Percentiles rank a stretch among this genome's conserved stretches.
Evolutionary conservation across 2,113 vertebrate genomes (phyloP).

Genomic region (Triplophysa siluroides): DNA sequence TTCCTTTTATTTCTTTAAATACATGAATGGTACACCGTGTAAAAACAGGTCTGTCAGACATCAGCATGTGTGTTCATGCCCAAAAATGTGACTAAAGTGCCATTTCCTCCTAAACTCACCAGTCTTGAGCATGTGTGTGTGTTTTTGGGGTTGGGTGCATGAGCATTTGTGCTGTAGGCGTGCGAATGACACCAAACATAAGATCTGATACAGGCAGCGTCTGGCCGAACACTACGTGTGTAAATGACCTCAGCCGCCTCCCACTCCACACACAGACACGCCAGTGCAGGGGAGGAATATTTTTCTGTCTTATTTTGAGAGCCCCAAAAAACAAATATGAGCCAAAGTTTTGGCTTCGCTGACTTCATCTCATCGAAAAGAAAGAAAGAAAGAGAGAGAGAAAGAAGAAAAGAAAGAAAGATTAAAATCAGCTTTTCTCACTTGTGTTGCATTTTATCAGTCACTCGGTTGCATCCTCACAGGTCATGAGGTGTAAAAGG

Average conservation of each 20-base stretch:
- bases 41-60: not conserved
- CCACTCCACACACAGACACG: not conserved
- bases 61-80: not conserved
- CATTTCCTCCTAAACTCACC: not conserved
- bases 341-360: too few species aligned
- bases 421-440: not conserved
- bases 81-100: not conserved
- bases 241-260: conserved; percentile 24
- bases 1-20: too few species aligned
- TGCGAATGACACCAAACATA: conserved; percentile 13
- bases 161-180: not conserved
- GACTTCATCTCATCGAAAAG: too few species aligned
- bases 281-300: not conserved
- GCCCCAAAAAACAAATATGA: not conserved
- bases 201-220: not conserved
- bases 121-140: not conserved
- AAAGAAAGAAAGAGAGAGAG: too few species aligned
- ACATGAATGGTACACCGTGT: not conserved
- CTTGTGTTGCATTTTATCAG: not conserved
- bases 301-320: not conserved
- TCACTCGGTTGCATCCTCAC: not conserved
- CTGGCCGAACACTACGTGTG: conserved; percentile 10
- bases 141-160: not conserved
- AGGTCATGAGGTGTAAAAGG: not conserved
- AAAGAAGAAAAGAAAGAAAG: too few species aligned